phyloP scores from a whole-genome alignment of 2,797 vertebrate species.

The Rhinophrynus dorsalis region DNA sequence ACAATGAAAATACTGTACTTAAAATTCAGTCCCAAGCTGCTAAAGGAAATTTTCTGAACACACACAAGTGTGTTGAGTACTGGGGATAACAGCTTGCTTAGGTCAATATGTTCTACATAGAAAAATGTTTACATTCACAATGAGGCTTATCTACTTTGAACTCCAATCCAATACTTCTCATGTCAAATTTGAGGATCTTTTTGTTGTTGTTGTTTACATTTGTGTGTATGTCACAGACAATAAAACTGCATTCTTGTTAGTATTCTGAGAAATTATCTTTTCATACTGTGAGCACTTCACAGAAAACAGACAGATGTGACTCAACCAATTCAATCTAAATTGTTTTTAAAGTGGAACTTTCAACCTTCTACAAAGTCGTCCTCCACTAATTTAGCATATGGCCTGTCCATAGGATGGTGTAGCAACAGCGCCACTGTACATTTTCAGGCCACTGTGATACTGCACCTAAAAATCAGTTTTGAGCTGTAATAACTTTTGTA shows the following conservation, averaged over 20 bases:
- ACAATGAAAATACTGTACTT: conserved; percentile 57
- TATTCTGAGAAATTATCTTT: conserved; percentile 14
- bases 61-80: conserved; percentile 46
- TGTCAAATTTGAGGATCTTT: conserved; percentile 27
- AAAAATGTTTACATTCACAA: conserved; percentile 35
- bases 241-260: conserved; percentile 35
- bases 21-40: conserved; percentile 57
- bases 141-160: conserved; percentile 22
- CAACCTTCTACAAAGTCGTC: no score
- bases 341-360: no score
- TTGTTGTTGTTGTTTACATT: conserved; percentile 28
- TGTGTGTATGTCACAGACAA: conserved; percentile 14
- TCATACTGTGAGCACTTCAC: background rate
- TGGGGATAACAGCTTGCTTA: conserved; percentile 27
- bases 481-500: no score
- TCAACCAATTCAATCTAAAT: no score
- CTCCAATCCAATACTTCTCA: conserved; percentile 37
- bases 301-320: conserved; percentile 10
- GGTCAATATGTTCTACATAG: conserved; percentile 30
- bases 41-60: conserved; percentile 56
- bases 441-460: no score
- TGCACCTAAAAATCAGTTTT: no score
- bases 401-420: no score
- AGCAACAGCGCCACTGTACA: no score
- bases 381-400: no score